phyloP scores from a whole-genome alignment of 2,113 vertebrate species.

The Dendropsophus ebraccatus region DNA sequence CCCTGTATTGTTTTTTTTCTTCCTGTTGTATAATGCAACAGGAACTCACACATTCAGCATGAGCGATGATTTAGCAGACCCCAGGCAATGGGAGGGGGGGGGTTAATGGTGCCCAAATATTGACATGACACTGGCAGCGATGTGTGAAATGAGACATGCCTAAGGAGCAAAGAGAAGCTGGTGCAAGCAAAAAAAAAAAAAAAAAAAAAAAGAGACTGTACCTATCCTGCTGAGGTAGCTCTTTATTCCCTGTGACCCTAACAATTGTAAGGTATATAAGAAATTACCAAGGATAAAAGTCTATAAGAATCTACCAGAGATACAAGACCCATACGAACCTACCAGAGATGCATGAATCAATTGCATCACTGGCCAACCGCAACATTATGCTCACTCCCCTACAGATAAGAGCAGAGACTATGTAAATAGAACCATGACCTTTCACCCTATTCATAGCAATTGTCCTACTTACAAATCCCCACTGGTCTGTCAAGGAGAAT shows the following conservation, averaged over 20 bases:
- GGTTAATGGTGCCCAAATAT: conserved; percentile 37
- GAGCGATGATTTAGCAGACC: conserved; percentile 34
- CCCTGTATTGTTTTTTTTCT: background rate
- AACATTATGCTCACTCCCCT: no score
- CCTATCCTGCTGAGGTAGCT: background rate
- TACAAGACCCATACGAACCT: no score
- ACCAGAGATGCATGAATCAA: background rate
- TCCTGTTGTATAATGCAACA: conserved; percentile 7
- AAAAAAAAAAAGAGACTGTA: background rate
- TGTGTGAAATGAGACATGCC: conserved; percentile 46
- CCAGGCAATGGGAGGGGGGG: conserved; percentile 8
- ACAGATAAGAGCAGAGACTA: no score
- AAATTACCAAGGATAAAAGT: background rate
- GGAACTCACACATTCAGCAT: conserved; percentile 9
- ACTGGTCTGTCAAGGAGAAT: background rate
- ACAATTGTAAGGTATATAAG: no score
- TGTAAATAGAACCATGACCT: background rate
- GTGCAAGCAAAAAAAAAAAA: background rate
- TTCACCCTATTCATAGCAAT: background rate
- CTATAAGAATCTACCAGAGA: background rate
- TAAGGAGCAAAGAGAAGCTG: background rate
- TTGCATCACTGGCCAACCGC: no score
- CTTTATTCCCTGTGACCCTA: background rate
- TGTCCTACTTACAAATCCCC: background rate
- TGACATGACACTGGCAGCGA: conserved; percentile 48